These are phyloP conservation scores for Cryptoprocta ferox DNA, from an alignment of 2,797 vertebrate species.

Conservation along the genomic window DNA sequence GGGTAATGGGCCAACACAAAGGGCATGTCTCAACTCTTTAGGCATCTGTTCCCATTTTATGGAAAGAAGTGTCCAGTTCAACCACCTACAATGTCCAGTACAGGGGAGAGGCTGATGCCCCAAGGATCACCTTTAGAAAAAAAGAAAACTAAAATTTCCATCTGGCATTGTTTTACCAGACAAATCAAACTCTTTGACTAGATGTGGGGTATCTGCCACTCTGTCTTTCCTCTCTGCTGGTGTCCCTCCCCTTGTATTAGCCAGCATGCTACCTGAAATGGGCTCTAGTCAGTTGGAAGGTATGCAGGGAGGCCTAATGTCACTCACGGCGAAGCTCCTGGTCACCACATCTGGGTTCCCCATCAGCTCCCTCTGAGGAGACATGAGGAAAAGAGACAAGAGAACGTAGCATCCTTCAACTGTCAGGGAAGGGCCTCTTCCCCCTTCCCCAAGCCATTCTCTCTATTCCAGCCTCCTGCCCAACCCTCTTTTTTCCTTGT, in stretches of 20 bases:
- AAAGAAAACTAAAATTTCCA: neutral
- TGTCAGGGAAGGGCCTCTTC: constrained; percentile 44
- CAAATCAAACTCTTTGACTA: neutral
- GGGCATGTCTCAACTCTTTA: too few relatives aligned
- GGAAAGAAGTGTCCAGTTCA: neutral
- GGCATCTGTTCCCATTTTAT: neutral
- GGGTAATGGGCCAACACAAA: neutral
- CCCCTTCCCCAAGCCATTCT: constrained; percentile 15
- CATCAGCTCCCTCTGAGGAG: constrained; percentile 72
- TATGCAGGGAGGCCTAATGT: neutral
- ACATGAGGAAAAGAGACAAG: neutral
- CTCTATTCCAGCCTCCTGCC: neutral
- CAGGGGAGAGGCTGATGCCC: neutral
- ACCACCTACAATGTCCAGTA: neutral
- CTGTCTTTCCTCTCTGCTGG: neutral
- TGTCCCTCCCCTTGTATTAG: fast-evolving
- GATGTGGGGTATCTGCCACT: neutral
- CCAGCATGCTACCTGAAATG: constrained; percentile 63
- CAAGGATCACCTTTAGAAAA: constrained; percentile 49
- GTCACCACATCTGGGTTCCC: constrained; percentile 72
- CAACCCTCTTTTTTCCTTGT: fast-evolving
- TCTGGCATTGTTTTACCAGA: constrained; percentile 64
- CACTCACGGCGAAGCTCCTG: neutral
- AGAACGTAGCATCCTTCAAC: constrained; percentile 59
- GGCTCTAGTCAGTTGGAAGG: constrained; percentile 68